Percentiles rank a stretch among this genome's conserved stretches.
These are phyloP conservation scores for Achatina immaculata DNA, from an alignment of 1,140 invertebrate species.

Conservation along the genomic window DNA sequence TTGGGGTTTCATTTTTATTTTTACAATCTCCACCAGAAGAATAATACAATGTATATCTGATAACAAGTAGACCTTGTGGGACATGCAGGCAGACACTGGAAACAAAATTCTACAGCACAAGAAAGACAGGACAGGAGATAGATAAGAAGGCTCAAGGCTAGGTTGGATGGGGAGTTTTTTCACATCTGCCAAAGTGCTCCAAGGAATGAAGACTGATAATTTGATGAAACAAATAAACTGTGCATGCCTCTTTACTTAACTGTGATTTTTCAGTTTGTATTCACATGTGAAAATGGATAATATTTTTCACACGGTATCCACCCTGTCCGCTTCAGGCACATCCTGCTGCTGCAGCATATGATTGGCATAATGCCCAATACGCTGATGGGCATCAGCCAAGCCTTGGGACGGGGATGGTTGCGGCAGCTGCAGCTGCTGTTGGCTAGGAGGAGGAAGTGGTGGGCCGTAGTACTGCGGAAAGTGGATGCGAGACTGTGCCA, in stretches of 20 bases:
- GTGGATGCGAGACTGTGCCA: background rate
- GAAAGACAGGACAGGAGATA: no score
- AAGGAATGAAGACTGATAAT: no score
- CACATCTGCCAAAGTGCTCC: no score
- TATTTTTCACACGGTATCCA: conserved; percentile 38
- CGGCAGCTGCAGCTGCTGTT: conserved; percentile 30
- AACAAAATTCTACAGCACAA: no score
- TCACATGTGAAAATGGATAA: background rate
- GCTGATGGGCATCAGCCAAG: conserved; percentile 37
- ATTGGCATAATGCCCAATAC: conserved; percentile 43
- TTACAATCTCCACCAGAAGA: no score
- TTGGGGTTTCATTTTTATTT: no score
- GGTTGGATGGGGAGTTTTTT: no score
- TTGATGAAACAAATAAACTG: no score
- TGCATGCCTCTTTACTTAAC: background rate
- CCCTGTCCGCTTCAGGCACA: conserved; percentile 55
- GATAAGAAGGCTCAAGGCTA: no score
- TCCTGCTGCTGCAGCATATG: conserved; percentile 53
- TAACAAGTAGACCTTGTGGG: no score
- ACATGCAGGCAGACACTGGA: no score
- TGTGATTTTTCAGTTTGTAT: background rate
- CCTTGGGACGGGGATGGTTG: conserved; percentile 34
- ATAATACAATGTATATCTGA: no score
- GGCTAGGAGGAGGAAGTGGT: background rate
- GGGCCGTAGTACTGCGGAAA: conserved; percentile 2